phyloP scores from a whole-genome alignment of 2,113 vertebrate species.

The Cynopterus brachyotis region DNA sequence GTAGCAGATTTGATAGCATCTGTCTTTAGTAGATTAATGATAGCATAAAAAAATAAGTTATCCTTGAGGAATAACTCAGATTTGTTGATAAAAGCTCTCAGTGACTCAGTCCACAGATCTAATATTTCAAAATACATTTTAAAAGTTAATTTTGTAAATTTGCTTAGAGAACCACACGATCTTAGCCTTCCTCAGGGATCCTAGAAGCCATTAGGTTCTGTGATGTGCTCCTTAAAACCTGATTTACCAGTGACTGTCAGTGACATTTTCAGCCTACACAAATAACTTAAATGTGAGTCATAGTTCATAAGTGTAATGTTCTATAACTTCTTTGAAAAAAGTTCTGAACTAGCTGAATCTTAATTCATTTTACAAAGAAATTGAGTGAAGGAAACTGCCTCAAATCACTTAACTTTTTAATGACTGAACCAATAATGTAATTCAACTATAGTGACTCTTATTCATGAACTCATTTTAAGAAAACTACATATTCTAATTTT shows the following conservation, averaged over 20 bases:
- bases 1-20: not conserved
- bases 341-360: not conserved
- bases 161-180: not conserved
- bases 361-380: not conserved
- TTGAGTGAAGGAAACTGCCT: not conserved
- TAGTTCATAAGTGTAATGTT: not conserved
- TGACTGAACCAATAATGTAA: not conserved
- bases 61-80: slow-evolving; percentile 3
- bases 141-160: not conserved
- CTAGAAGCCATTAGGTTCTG: not conserved
- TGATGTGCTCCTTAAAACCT: not conserved
- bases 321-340: not conserved
- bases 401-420: not conserved
- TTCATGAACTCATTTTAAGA: not conserved
- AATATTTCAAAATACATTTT: slow-evolving; percentile 24
- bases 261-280: not conserved
- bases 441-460: not conserved
- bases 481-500: not conserved
- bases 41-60: not conserved
- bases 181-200: not conserved
- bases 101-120: not conserved
- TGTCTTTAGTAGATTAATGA: not conserved
- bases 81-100: not conserved
- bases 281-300: not conserved
- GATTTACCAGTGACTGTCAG: not conserved